Percentiles rank a stretch among this genome's conserved stretches.
These are phyloP conservation scores for Epinotia demarniana DNA, from an alignment of 2,888 invertebrate species.

Conservation along the genomic window DNA sequence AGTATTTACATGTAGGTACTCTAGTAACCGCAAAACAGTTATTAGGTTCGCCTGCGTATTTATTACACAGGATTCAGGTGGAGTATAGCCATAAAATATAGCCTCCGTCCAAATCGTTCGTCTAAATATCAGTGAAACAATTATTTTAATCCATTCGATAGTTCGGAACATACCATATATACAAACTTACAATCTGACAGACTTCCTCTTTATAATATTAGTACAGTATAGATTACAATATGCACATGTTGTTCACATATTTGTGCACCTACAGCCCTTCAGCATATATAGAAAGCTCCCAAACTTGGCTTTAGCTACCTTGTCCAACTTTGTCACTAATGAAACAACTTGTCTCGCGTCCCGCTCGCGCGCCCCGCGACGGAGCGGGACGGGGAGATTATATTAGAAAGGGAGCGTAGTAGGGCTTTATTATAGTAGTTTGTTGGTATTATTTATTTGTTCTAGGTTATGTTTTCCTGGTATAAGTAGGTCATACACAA, in stretches of 20 bases:
- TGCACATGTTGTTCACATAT: background rate
- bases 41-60: too few species aligned
- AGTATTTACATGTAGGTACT: too few species aligned
- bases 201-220: too few species aligned
- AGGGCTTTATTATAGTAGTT: slow-evolving; percentile 16
- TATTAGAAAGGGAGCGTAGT: slow-evolving; percentile 36
- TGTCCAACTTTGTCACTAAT: slow-evolving; percentile 13
- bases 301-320: slow-evolving; percentile 6
- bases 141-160: too few species aligned
- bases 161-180: too few species aligned
- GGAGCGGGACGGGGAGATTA: slow-evolving; percentile 10
- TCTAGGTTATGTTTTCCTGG: slow-evolving; percentile 20
- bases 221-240: too few species aligned
- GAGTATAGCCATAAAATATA: too few species aligned
- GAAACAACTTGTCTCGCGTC: slow-evolving; percentile 33
- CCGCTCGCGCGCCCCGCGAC: slow-evolving; percentile 8
- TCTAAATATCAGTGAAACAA: too few species aligned
- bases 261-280: background rate
- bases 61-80: too few species aligned
- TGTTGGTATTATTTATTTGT: slow-evolving; percentile 27
- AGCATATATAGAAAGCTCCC: background rate
- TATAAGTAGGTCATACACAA: slow-evolving; percentile 8
- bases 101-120: too few species aligned
- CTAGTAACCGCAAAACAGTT: too few species aligned
- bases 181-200: too few species aligned